Base-by-base conservation (phyloP, 1,140 invertebrate species). In the Leptonema lineaticorne region DNA sequence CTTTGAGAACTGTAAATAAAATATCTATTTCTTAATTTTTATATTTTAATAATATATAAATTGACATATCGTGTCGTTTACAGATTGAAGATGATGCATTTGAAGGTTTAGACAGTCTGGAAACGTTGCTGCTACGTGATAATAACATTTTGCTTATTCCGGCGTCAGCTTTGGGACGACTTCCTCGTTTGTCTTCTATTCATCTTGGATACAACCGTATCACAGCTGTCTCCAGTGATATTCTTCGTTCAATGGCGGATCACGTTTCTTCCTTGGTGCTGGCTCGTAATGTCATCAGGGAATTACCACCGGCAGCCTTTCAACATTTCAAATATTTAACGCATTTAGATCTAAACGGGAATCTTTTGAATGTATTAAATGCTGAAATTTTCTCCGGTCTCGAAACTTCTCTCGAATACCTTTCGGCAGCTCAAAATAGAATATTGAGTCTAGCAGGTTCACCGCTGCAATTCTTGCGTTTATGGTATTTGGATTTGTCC, bases 101-200 rank as follows among this genome's bases (percentile, higher is more conserved):
- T 74, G 90, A 93, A 74, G 92, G 92, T 1, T 78, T 96, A 56
- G 84, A 86, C 20, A 90, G 85, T 69, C 76, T 96, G 8, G 87
- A 92, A 77, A 89, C 87, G 9, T 79, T 96, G 6, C 88, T 90
- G n/a, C 80, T 96, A 1, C 87, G 89, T 75, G 93, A 96, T 75
- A 95, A 96, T 77, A 94, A 94, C 67, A 91, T 96, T 48, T 81
- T 95, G 0, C 78, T 93, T 2, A 88, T 95, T 28, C 94, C 94
- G 0, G 88, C 90, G 0, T 87, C 88, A 16, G 91, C 92, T 7
- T 78, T 96, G 2, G 87, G 87, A 18, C 84, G 89, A 5, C 77
- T 96, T 20, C 88, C 89, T 0, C 86, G 86, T n/a, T 78, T 97
- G 1, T 85, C 84, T 11, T 86, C 86, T 18, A 82, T 96, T 0